These are phyloP conservation scores for Caradrina kadenii DNA, from an alignment of 2,888 invertebrate genomes.

Conservation along the genomic window DNA sequence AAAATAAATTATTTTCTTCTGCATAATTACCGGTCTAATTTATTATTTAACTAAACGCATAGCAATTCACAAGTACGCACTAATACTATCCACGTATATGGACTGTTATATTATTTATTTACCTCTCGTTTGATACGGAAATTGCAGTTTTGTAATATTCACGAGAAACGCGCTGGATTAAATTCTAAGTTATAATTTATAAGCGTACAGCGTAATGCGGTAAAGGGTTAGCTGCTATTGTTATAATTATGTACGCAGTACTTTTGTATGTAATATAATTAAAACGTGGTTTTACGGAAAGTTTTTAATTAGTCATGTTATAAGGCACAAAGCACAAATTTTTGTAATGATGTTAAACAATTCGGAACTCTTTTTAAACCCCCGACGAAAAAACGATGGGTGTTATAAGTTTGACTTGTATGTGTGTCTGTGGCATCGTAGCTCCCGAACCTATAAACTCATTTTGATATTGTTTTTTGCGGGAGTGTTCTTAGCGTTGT, in stretches of 20 bases:
- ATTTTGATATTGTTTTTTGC: too few relatives aligned
- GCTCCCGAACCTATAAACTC: too few relatives aligned
- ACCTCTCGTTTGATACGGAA: constrained; percentile 87
- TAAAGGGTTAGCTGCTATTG: not conserved
- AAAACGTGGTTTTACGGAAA: not conserved
- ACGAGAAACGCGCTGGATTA: constrained; percentile 77
- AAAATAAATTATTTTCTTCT: not conserved
- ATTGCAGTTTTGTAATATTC: constrained; percentile 90
- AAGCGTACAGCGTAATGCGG: constrained; percentile 52
- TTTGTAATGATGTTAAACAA: not conserved
- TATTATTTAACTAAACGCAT: constrained; percentile 52
- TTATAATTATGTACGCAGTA: not conserved
- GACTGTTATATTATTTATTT: constrained; percentile 83
- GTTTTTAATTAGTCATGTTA: not conserved
- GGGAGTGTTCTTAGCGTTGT: too few relatives aligned
- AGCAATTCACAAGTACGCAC: constrained; percentile 55
- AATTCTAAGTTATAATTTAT: constrained; percentile 59
- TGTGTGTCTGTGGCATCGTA: too few relatives aligned
- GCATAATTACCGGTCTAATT: constrained; percentile 28
- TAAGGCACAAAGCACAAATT: not conserved
- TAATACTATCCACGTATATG: constrained; percentile 67
- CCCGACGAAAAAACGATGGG: too few relatives aligned
- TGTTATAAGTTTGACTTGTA: too few relatives aligned
- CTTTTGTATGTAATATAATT: not conserved
- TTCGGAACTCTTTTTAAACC: not conserved